A percentile compares a stretch with the other conserved stretches of the same genome.
Conservation (phyloP, 1,140 invertebrate genomes). For the Andricus grossulariae region DNA sequence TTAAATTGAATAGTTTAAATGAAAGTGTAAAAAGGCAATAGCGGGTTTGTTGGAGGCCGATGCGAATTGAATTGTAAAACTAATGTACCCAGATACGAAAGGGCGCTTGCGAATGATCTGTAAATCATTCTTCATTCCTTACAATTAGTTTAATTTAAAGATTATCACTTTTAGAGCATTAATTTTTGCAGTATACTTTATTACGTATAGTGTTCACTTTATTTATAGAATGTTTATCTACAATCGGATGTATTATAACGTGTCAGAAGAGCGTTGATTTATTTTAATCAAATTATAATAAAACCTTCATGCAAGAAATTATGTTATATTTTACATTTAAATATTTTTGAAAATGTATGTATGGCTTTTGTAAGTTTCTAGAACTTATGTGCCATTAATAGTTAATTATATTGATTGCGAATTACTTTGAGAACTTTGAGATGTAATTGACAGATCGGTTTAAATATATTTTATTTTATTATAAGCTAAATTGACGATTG, state of each 20-base stretch:
- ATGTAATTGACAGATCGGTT: no score
- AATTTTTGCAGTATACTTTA: constrained; percentile 19
- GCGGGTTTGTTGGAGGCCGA: not conserved
- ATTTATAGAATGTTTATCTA: constrained; percentile 24
- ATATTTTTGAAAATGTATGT: no score
- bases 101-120: constrained; percentile 25
- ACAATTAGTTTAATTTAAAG: constrained; percentile 11
- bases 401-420: no score
- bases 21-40: not conserved
- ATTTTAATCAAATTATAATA: constrained; percentile 25
- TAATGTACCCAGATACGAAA: constrained; percentile 1
- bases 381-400: not conserved
- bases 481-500: constrained; percentile 1
- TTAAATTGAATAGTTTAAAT: not conserved
- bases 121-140: constrained; percentile 9
- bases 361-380: not conserved
- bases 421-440: no score
- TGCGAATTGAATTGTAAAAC: constrained; percentile 13
- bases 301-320: not conserved
- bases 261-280: not conserved
- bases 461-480: not conserved
- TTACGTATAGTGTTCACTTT: not conserved
- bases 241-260: not conserved
- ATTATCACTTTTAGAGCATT: constrained; percentile 5
- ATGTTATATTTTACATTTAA: constrained; percentile 3